Evolutionary conservation across 2,113 vertebrate genomes (phyloP).

Genomic region (Clinocottus analis): DNA sequence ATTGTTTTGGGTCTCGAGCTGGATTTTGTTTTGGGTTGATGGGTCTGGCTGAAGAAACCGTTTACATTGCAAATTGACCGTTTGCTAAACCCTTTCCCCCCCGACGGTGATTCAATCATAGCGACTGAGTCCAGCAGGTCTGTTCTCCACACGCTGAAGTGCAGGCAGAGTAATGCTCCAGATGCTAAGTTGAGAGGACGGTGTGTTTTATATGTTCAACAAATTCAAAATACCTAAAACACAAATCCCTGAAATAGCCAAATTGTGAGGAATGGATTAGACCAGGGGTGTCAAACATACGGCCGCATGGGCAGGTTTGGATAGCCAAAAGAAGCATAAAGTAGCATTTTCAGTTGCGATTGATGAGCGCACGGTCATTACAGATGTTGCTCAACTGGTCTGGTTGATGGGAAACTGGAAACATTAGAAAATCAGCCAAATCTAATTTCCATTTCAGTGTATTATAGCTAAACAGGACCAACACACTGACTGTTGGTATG

Average conservation of each 20-base stretch:
- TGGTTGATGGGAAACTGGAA: too few relatives aligned
- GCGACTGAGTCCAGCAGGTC: neutral
- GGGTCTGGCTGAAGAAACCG: neutral
- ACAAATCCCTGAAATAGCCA: too few relatives aligned
- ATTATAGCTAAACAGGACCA: neutral
- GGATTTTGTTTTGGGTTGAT: neutral
- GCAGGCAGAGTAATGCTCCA: neutral
- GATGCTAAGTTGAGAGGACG: neutral
- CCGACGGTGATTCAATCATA: neutral
- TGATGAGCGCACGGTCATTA: too few relatives aligned
- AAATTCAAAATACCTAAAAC: neutral
- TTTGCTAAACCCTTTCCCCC: neutral
- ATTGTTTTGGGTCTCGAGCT: neutral
- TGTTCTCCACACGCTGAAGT: neutral
- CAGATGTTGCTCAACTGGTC: too few relatives aligned
- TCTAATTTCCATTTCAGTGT: neutral
- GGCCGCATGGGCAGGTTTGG: too few relatives aligned
- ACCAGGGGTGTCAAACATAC: too few relatives aligned
- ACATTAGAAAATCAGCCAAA: neutral
- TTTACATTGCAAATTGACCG: slow-evolving; percentile 15
- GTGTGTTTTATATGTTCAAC: neutral
- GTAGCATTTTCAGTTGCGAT: too few relatives aligned
- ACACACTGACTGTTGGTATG: neutral
- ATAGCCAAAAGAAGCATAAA: too few relatives aligned
- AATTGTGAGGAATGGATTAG: neutral